Percentiles rank a stretch among this genome's conserved stretches.
These are phyloP conservation scores for Neodiprion lecontei DNA, from an alignment of 1,140 invertebrate species.

Conservation along the genomic window DNA sequence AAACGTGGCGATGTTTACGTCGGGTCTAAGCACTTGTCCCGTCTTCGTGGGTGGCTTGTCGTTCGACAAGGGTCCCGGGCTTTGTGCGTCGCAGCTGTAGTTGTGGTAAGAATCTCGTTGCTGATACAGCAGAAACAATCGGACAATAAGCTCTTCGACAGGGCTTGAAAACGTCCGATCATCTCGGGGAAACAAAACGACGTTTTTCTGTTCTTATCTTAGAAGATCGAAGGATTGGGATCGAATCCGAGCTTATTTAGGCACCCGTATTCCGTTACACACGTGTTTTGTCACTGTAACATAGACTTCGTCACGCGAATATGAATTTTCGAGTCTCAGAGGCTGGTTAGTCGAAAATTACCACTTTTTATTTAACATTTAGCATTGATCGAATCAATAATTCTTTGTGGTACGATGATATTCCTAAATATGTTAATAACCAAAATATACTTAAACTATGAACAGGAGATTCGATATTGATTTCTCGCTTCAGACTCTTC, in stretches of 20 bases:
- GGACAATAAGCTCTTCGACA: neutral
- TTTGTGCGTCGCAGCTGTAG: neutral
- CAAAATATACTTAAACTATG: too few relatives aligned
- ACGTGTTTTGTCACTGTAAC: too few relatives aligned
- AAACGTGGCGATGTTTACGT: neutral
- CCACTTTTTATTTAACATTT: too few relatives aligned
- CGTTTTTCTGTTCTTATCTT: neutral
- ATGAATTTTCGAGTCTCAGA: too few relatives aligned
- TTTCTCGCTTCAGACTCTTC: too few relatives aligned
- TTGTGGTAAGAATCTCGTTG: neutral
- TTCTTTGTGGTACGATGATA: too few relatives aligned
- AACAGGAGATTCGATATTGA: too few relatives aligned
- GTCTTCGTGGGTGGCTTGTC: neutral
- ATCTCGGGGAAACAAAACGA: neutral
- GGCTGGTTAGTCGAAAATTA: too few relatives aligned
- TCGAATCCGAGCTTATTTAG: neutral
- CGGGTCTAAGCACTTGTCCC: neutral
- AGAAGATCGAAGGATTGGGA: neutral
- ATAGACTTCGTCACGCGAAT: too few relatives aligned
- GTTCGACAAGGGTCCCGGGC: neutral
- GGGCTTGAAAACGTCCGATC: neutral
- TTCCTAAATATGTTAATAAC: too few relatives aligned
- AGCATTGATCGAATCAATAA: too few relatives aligned
- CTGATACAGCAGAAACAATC: neutral
- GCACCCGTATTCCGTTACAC: too few relatives aligned